These are phyloP conservation scores for Scaptomyza hsui DNA, from an alignment of 1,140 invertebrate genomes.

Conservation along the genomic window DNA sequence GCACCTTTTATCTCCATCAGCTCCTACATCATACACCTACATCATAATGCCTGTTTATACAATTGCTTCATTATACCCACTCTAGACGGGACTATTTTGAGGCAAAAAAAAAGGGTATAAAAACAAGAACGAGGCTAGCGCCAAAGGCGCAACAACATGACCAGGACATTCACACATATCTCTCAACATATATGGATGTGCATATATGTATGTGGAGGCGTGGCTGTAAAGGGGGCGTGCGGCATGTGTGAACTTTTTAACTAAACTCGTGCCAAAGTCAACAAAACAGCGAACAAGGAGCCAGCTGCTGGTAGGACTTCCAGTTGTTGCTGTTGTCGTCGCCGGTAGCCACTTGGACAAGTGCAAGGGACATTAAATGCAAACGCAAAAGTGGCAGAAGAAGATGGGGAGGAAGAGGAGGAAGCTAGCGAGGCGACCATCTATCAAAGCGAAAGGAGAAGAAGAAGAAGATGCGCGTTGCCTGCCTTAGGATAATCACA, in stretches of 20 bases:
- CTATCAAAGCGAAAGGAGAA: slow-evolving; percentile 78
- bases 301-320: slow-evolving; percentile 20
- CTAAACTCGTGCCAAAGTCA: slow-evolving; percentile 81
- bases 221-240: slow-evolving; percentile 30
- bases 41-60: neutral
- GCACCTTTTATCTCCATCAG: neutral
- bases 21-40: too few species aligned
- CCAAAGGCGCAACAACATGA: slow-evolving; percentile 77
- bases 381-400: slow-evolving; percentile 52
- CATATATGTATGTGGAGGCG: slow-evolving; percentile 6
- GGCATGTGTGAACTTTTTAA: slow-evolving; percentile 81
- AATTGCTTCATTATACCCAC: slow-evolving; percentile 2
- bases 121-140: slow-evolving; percentile 60
- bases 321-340: neutral
- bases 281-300: slow-evolving; percentile 69
- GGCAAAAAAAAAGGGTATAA: slow-evolving; percentile 19
- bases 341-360: slow-evolving; percentile 57
- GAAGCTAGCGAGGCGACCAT: slow-evolving; percentile 43
- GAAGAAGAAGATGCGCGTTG: slow-evolving; percentile 57
- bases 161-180: slow-evolving; percentile 36
- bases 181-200: slow-evolving; percentile 4
- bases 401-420: neutral
- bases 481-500: slow-evolving; percentile 78
- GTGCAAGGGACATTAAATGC: slow-evolving; percentile 73
- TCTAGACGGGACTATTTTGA: neutral